Percentiles rank a stretch among this genome's conserved stretches.
Conservation (phyloP, 1,140 invertebrate species). For the Hycleus phaleratus region DNA sequence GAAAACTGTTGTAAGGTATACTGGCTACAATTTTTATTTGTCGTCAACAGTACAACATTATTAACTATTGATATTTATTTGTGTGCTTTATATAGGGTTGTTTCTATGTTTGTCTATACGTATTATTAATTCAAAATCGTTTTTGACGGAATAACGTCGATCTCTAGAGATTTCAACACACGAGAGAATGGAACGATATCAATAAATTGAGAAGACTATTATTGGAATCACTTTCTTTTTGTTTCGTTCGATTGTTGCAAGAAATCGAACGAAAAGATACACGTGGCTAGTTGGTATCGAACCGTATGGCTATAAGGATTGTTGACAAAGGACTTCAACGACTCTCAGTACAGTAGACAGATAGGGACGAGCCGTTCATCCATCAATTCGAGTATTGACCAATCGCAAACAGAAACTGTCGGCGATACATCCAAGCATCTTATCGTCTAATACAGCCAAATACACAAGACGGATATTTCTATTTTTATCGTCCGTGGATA, state of each 20-base stretch:
- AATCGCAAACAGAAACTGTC: constrained; percentile 16
- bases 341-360: constrained; percentile 1
- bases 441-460: constrained; percentile 11
- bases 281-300: constrained; percentile 2
- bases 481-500: constrained; percentile 10
- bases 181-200: too few relatives aligned
- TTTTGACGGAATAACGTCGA: too few relatives aligned
- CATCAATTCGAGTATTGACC: constrained; percentile 26
- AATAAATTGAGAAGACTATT: too few relatives aligned
- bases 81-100: too few relatives aligned
- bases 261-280: constrained; percentile 9
- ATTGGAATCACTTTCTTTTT: too few relatives aligned
- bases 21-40: neutral
- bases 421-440: constrained; percentile 18
- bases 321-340: constrained; percentile 22
- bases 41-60: neutral
- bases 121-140: too few relatives aligned
- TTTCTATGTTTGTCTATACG: too few relatives aligned
- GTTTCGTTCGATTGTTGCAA: too few relatives aligned
- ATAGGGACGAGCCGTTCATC: constrained; percentile 21
- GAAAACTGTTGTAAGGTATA: neutral
- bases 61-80: too few relatives aligned
- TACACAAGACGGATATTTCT: constrained; percentile 16
- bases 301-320: constrained; percentile 11
- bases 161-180: too few relatives aligned